Percentiles rank a stretch among this genome's conserved stretches.
phyloP scores from a whole-genome alignment of 2,888 invertebrate species.

The Drosophila subsilvestris region DNA sequence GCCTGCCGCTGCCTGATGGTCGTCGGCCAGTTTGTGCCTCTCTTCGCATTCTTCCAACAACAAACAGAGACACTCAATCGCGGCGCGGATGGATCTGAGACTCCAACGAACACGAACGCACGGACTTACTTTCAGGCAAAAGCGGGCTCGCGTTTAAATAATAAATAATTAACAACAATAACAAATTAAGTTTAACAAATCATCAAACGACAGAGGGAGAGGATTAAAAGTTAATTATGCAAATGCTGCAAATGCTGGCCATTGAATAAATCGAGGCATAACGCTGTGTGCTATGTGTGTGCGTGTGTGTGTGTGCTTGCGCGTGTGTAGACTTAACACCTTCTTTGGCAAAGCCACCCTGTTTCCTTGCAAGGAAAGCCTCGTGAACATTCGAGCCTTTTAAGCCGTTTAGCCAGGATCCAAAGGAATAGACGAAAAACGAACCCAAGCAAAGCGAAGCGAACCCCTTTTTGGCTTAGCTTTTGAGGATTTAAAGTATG shows the following conservation, averaged over 20 bases:
- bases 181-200: constrained; percentile 8
- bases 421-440: constrained; percentile 40
- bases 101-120: constrained; percentile 37
- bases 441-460: not conserved
- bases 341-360: constrained; percentile 54
- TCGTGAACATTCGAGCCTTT: constrained; percentile 61
- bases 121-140: constrained; percentile 29
- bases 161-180: constrained; percentile 29
- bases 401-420: constrained; percentile 65
- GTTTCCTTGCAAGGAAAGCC: constrained; percentile 30
- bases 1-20: constrained; percentile 60
- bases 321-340: constrained; percentile 40
- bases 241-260: constrained; percentile 26
- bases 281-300: constrained; percentile 4
- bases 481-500: constrained; percentile 38
- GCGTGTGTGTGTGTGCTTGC: constrained; percentile 12
- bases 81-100: constrained; percentile 37
- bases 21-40: constrained; percentile 73
- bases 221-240: constrained; percentile 33
- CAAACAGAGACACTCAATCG: constrained; percentile 66
- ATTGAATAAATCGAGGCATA: constrained; percentile 12
- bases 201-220: constrained; percentile 6
- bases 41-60: constrained; percentile 83
- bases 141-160: constrained; percentile 41
- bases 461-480: constrained; percentile 44